Evolutionary conservation across 2,113 vertebrate genomes (phyloP), one percentile per base, ranked within the genome.

Genomic region (Reinhardtius hippoglossoides): DNA sequence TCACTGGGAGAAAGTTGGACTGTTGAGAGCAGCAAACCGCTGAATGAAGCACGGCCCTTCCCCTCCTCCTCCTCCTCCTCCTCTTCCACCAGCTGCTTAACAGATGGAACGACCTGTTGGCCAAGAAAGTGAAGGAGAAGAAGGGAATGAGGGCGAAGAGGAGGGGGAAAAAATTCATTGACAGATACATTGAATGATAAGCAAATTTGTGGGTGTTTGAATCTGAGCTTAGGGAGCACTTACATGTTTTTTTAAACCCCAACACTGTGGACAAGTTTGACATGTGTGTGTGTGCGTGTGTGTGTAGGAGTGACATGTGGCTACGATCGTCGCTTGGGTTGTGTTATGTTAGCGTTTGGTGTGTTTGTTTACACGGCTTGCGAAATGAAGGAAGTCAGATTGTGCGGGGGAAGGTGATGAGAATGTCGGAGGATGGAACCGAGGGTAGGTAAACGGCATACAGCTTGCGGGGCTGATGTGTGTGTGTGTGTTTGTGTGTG

Each of bases 61-160:
- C 74, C 54, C 48, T 62, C 67, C 65, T 58, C 67, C 23, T 82
- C 27, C 37, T 74, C 75, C 10, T 83, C 76, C 69, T 77, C 59
- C 27, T 71, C 62, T 44, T 81, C 64, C 81, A 86, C 89, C 93
- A 94, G 88, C 92, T 94, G 93, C 87, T 72, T 72, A 83, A 79
- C 92, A 94, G 93, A 94, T 93, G 92, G 90, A 85, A 82, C 55
- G 78, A 90, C 89, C 88, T 87, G 88, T 88, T 87, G 88, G 91
- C 92, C 87, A 87, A 90, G 76, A 90, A 82, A 84, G 82, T 56
- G 50, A 82, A 80, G 74, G 65, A 84, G 71, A 75, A 75, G 78
- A 88, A 37, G 73, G 74, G 66, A 88, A 80, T 65, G 64, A 84
- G 76, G 74, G 70, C 62, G 70, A 37, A 48, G 50, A 15, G 57